Evolutionary conservation across 2,888 invertebrate genomes (phyloP).

Genomic region (Baronia brevicornis): DNA sequence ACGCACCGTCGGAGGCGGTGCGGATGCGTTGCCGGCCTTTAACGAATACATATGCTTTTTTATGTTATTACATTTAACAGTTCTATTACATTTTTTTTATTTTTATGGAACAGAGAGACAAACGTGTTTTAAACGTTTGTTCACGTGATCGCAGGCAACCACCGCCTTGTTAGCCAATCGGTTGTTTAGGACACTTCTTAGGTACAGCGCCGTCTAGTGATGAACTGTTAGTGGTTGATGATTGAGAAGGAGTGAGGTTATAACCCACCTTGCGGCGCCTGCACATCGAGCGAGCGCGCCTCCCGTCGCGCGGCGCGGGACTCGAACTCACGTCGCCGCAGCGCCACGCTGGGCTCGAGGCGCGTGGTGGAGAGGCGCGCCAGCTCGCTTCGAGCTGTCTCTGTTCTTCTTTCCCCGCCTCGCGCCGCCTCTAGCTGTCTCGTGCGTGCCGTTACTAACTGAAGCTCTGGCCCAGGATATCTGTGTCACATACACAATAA

Average conservation of each 20-base stretch:
- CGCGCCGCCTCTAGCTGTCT: constrained; percentile 82
- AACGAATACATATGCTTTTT: too few species aligned
- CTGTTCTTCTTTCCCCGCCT: constrained; percentile 78
- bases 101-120: too few species aligned
- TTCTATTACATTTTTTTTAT: too few species aligned
- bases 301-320: constrained; percentile 62
- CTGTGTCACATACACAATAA: constrained; percentile 28
- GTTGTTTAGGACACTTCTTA: too few species aligned
- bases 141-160: too few species aligned
- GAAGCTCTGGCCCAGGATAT: constrained; percentile 69
- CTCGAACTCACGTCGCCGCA: constrained; percentile 83
- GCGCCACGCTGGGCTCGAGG: constrained; percentile 84
- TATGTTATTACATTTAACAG: too few species aligned
- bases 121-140: too few species aligned
- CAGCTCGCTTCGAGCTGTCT: constrained; percentile 81
- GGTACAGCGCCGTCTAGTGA: too few species aligned
- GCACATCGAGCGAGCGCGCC: constrained; percentile 64
- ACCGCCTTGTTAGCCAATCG: too few species aligned
- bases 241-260: neutral
- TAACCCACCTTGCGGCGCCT: constrained; percentile 51
- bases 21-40: too few species aligned
- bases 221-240: too few species aligned
- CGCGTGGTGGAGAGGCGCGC: constrained; percentile 79
- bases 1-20: too few species aligned
- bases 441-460: constrained; percentile 83